Percentiles rank a stretch among this genome's conserved stretches.
These are phyloP conservation scores for Sternotherus odoratus DNA, from an alignment of 2,797 vertebrate species.

Conservation along the genomic window DNA sequence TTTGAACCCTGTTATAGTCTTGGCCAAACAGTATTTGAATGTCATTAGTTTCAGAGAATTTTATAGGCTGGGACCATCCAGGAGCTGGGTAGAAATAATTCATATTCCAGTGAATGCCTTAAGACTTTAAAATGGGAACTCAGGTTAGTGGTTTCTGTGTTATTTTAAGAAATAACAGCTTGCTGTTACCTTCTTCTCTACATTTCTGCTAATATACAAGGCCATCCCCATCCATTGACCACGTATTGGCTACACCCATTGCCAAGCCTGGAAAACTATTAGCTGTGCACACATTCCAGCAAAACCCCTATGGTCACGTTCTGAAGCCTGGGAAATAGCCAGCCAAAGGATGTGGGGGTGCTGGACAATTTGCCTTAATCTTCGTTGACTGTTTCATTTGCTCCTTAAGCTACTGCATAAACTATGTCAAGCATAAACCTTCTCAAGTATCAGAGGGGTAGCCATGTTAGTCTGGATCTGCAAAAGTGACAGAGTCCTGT, in stretches of 20 bases:
- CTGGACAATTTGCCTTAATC: not conserved
- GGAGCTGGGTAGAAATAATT: not conserved
- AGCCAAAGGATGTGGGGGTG: not conserved
- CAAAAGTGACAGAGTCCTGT: too few species aligned
- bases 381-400: not conserved
- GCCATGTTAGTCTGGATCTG: too few species aligned
- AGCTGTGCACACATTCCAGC: not conserved
- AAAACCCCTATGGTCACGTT: not conserved
- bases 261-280: not conserved
- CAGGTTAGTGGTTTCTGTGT: rapidly evolving
- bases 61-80: not conserved
- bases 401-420: not conserved
- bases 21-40: not conserved
- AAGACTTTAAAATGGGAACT: not conserved
- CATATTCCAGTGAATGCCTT: not conserved
- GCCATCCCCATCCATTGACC: not conserved
- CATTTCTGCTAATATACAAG: not conserved
- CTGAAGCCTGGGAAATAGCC: not conserved
- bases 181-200: not conserved
- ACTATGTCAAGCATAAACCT: too few species aligned
- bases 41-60: not conserved
- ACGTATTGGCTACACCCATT: not conserved
- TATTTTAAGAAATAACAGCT: not conserved
- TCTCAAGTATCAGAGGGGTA: too few species aligned
- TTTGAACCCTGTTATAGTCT: too few species aligned